Evolutionary conservation across 2,888 invertebrate genomes (phyloP).

Genomic region (Xestia ashworthii): DNA sequence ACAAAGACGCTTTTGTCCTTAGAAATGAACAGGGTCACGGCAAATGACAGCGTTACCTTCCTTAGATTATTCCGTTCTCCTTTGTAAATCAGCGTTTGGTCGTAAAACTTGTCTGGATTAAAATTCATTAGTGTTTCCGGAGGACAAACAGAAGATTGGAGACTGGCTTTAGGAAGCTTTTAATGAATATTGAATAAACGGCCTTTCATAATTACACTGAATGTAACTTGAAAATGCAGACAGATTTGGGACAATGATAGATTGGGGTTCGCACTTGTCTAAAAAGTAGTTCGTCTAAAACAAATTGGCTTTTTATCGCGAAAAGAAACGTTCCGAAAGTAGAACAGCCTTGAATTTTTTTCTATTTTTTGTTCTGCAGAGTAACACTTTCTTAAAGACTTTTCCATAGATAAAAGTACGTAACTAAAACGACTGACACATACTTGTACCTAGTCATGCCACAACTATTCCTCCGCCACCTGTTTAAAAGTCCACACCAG

Average conservation of each 20-base stretch:
- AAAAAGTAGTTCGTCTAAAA: conserved; percentile 11
- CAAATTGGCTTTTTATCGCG: conserved; percentile 14
- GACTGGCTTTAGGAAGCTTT: conserved; percentile 6
- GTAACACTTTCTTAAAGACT: background rate
- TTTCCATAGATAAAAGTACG: background rate
- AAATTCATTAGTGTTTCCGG: conserved; percentile 44
- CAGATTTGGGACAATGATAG: conserved; percentile 27
- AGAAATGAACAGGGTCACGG: conserved; percentile 43
- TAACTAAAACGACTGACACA: background rate
- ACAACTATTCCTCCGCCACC: conserved; percentile 16
- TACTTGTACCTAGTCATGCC: background rate
- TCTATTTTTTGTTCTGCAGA: background rate
- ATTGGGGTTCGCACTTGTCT: conserved; percentile 4
- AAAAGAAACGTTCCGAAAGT: background rate
- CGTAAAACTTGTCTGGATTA: conserved; percentile 52
- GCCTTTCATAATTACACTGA: conserved; percentile 18
- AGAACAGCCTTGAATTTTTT: background rate
- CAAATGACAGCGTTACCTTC: conserved; percentile 53
- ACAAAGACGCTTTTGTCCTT: conserved; percentile 56
- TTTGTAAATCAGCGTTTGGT: conserved; percentile 56
- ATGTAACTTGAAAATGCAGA: background rate
- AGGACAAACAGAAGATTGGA: conserved; percentile 33
- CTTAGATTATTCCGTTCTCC: conserved; percentile 49
- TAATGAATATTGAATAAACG: conserved; percentile 49
- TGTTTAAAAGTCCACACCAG: conserved; percentile 50